These are phyloP conservation scores for Cyprinodon tularosa DNA, from an alignment of 2,113 vertebrate species.

Conservation along the genomic window DNA sequence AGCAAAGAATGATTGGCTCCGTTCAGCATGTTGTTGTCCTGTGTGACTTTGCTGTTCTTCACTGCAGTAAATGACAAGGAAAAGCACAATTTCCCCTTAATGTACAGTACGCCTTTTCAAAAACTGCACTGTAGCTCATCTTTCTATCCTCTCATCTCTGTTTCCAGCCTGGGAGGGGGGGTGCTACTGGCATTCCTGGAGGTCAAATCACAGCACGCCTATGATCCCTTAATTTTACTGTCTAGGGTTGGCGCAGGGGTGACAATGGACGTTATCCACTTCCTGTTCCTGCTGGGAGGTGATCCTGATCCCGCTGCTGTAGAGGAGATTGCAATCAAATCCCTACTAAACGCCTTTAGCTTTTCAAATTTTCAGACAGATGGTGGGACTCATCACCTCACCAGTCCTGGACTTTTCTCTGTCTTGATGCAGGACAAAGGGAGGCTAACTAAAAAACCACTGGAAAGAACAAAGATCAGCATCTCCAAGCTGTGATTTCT, in stretches of 20 bases:
- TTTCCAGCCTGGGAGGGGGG: slow-evolving; percentile 51
- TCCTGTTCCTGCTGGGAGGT: slow-evolving; percentile 60
- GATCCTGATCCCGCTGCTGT: slow-evolving; percentile 36
- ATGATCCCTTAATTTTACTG: slow-evolving; percentile 60
- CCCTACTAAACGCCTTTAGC: slow-evolving; percentile 40
- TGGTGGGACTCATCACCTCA: slow-evolving; percentile 38
- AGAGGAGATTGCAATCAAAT: slow-evolving; percentile 44
- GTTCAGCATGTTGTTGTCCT: slow-evolving; percentile 79
- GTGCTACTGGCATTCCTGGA: slow-evolving; percentile 60
- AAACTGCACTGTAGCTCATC: slow-evolving; percentile 80
- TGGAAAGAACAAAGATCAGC: slow-evolving; percentile 10
- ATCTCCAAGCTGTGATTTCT: slow-evolving; percentile 26
- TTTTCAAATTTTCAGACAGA: slow-evolving; percentile 34
- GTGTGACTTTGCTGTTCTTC: slow-evolving; percentile 83
- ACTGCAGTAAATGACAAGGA: slow-evolving; percentile 80
- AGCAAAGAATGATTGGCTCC: slow-evolving; percentile 70
- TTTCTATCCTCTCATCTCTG: slow-evolving; percentile 72
- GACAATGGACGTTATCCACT: slow-evolving; percentile 69
- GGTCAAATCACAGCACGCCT: slow-evolving; percentile 61
- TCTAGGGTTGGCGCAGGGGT: slow-evolving; percentile 22
- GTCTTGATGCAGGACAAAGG: not conserved
- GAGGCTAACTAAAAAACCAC: not conserved
- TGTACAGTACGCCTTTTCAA: slow-evolving; percentile 74
- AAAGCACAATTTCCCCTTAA: slow-evolving; percentile 73
- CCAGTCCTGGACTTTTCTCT: not conserved